Evolutionary conservation across 1,140 invertebrate species (phyloP), one percentile per base, ranked within the genome.

Genomic region (Leptinotarsa defecta): DNA sequence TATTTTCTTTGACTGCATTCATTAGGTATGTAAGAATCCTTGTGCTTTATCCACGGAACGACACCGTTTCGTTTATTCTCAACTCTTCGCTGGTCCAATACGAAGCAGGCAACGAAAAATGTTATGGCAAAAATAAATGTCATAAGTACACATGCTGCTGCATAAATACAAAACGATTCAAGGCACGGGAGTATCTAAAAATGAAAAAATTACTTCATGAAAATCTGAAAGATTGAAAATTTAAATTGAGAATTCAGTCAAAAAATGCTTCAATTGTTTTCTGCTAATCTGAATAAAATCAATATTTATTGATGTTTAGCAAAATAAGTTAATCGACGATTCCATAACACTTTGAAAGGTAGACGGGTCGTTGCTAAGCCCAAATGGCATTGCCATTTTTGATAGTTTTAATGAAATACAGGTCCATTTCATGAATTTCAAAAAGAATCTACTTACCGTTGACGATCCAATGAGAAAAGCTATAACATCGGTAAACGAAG

Each of bases 401-500:
- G 8, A 43, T 57, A 57, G 4, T 57, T 57, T 57, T 3, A 57
- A 43, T 43, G 34, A 43, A 43, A 8, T 8, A 43, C 34, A 43
- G 8, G 34, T 43, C 11, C 8, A 43, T 43, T 43, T 43, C 1
- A 43, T 43, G 3, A 43, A 43, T 43, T 43, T 43, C 3, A 43
- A 43, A 43, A 43, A 11, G 34, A 43, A 11, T 1, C 34, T 11
- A 57, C 79, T 83, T 84, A 90, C 90, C 68, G 92, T 93, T 2
- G 91, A 91, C 68, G 91, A 88, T 63, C 92, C 92, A 61, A 93
- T 91, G 61, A 92, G 84, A 79, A 94, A 94, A 49, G 94, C 94
- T 17, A 94, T 89, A 72, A 95, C 90, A 85, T 96, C 94, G 2
- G 94, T 96, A 64, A 95, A 86, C 5, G 94, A 94, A 13, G 94